These are phyloP conservation scores for Eugnorisma glareosa DNA, from an alignment of 2,888 invertebrate genomes.

Conservation along the genomic window DNA sequence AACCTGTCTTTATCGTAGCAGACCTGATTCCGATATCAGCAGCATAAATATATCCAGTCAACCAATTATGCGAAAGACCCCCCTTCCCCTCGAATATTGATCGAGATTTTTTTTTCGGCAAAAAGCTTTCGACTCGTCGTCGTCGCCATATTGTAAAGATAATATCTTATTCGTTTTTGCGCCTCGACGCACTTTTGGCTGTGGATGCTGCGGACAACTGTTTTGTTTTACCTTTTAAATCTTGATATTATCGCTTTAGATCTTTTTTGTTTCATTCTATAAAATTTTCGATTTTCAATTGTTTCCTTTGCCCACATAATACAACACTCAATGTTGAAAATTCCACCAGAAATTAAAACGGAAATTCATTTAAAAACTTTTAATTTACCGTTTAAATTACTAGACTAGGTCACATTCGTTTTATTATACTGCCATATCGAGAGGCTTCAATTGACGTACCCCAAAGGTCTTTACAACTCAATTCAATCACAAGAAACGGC, in stretches of 20 bases:
- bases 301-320: slow-evolving; percentile 6
- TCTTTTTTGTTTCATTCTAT: slow-evolving; percentile 52
- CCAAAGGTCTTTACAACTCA: slow-evolving; percentile 66
- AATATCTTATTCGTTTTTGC: slow-evolving; percentile 82
- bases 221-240: slow-evolving; percentile 62
- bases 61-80: slow-evolving; percentile 83
- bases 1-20: slow-evolving; percentile 63
- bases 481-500: slow-evolving; percentile 64
- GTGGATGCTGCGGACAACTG: slow-evolving; percentile 74
- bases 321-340: slow-evolving; percentile 7
- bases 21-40: slow-evolving; percentile 75
- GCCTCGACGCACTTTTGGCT: slow-evolving; percentile 72
- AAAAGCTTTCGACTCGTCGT: slow-evolving; percentile 74
- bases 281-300: slow-evolving; percentile 26
- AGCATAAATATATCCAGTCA: slow-evolving; percentile 80
- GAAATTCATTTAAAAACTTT: slow-evolving; percentile 39
- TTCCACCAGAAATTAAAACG: slow-evolving; percentile 12
- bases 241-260: slow-evolving; percentile 46
- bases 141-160: slow-evolving; percentile 84
- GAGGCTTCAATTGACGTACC: slow-evolving; percentile 54
- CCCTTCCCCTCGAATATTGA: slow-evolving; percentile 85
- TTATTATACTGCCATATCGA: slow-evolving; percentile 44
- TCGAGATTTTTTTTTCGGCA: slow-evolving; percentile 83
- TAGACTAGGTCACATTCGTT: slow-evolving; percentile 49
- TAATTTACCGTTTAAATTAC: slow-evolving; percentile 53